Conservation (phyloP, 2,797 vertebrate genomes). For the Ctenopoma kingsleyae region DNA sequence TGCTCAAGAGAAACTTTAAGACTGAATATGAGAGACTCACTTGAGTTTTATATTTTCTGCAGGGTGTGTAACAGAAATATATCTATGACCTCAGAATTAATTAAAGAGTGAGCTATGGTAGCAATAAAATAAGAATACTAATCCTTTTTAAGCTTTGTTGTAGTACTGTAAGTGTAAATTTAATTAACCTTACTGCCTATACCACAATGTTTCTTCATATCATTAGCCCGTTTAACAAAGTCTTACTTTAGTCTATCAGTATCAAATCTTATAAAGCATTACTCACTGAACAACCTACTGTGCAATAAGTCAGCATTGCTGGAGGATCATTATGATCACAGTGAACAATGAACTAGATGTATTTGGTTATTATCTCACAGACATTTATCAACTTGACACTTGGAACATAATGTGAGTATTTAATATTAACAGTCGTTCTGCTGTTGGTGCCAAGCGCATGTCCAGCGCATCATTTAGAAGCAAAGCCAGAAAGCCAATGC, state of each 20-base stretch:
- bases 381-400: slow-evolving; percentile 46
- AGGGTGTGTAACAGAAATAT: slow-evolving; percentile 10
- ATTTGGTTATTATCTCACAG: slow-evolving; percentile 22
- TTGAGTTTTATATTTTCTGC: slow-evolving; percentile 6
- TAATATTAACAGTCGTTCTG: slow-evolving; percentile 28
- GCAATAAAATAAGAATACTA: slow-evolving; percentile 15
- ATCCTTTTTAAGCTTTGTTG: slow-evolving; percentile 18
- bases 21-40: slow-evolving; percentile 11
- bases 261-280: slow-evolving; percentile 15
- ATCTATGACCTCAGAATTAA: slow-evolving; percentile 22
- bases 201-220: background rate
- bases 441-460: slow-evolving; percentile 5
- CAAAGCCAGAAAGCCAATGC: slow-evolving; percentile 21
- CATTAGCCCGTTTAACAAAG: slow-evolving; percentile 11
- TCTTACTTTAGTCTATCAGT: slow-evolving; percentile 26
- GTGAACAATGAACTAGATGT: slow-evolving; percentile 16
- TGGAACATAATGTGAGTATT: slow-evolving; percentile 29
- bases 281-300: slow-evolving; percentile 6
- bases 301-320: slow-evolving; percentile 32
- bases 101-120: slow-evolving; percentile 12
- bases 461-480: slow-evolving; percentile 10
- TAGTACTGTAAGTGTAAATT: background rate
- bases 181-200: slow-evolving; percentile 7
- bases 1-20: background rate
- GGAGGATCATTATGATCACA: slow-evolving; percentile 28